These are phyloP conservation scores for Diachrysia chrysitis DNA, from an alignment of 2,888 invertebrate species.

Conservation along the genomic window DNA sequence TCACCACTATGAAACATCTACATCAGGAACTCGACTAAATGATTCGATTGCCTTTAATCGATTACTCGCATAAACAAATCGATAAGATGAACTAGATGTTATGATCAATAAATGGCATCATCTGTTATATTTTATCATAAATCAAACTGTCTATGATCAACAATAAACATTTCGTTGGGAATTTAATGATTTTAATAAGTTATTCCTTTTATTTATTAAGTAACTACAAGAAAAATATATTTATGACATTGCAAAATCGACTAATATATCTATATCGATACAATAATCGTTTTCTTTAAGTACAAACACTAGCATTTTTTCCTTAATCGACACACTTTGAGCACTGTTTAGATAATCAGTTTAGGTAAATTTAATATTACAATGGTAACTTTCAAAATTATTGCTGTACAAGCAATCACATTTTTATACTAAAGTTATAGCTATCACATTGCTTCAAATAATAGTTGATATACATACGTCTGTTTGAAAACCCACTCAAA, in stretches of 20 bases:
- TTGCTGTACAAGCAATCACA: conserved; percentile 35
- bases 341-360: conserved; percentile 40
- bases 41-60: conserved; percentile 43
- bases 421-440: conserved; percentile 43
- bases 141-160: conserved; percentile 34
- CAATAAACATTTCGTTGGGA: conserved; percentile 40
- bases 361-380: conserved; percentile 37
- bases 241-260: conserved; percentile 50
- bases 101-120: conserved; percentile 24
- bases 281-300: conserved; percentile 53
- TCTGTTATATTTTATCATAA: too few species aligned
- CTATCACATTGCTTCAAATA: conserved; percentile 55
- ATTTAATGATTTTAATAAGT: conserved; percentile 30
- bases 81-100: conserved; percentile 32
- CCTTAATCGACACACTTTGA: conserved; percentile 50
- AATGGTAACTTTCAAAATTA: conserved; percentile 42
- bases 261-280: conserved; percentile 54
- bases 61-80: conserved; percentile 39
- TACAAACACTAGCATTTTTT: conserved; percentile 50
- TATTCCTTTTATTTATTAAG: conserved; percentile 29
- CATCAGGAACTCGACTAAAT: conserved; percentile 64
- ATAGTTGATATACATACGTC: conserved; percentile 16
- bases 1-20: conserved; percentile 56
- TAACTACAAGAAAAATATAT: conserved; percentile 33
- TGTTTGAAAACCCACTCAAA: conserved; percentile 9